Percentiles rank a stretch among this genome's conserved stretches.
Evolutionary conservation across 2,113 vertebrate genomes (phyloP).

Genomic region (Phaethornis superciliosus): DNA sequence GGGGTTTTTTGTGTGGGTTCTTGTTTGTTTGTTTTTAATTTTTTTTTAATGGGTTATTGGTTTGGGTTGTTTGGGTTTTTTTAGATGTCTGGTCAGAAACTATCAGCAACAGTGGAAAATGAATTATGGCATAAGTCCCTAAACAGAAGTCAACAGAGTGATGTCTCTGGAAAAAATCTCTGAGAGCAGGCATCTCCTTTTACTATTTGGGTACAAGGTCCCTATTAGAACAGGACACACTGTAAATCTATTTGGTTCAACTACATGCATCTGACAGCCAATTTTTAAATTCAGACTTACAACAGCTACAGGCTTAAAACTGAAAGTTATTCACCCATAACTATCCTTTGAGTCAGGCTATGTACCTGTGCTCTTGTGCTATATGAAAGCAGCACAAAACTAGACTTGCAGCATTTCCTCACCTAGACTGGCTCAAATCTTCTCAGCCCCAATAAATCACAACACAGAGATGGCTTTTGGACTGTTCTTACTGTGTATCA

Average conservation of each 20-base stretch:
- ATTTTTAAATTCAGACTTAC: neutral
- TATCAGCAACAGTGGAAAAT: neutral
- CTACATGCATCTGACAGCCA: neutral
- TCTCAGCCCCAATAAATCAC: neutral
- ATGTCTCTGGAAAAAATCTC: neutral
- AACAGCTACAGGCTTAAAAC: neutral
- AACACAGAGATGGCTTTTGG: neutral
- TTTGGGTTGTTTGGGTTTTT: too few relatives aligned
- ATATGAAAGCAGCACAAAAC: neutral
- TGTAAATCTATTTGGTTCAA: neutral
- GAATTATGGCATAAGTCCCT: neutral
- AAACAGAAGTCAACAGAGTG: neutral
- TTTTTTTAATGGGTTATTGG: neutral
- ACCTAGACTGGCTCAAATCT: neutral
- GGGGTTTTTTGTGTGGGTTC: too few relatives aligned
- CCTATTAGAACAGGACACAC: neutral
- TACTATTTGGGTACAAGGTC: neutral
- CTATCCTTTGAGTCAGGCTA: neutral
- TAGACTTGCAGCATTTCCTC: neutral
- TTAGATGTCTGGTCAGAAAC: neutral
- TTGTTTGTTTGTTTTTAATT: too few relatives aligned
- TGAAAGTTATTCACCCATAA: neutral
- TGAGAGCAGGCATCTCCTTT: neutral
- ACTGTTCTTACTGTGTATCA: neutral
- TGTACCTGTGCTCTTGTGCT: neutral